Evolutionary conservation across 2,113 vertebrate species (phyloP).

Genomic region (Phaethornis superciliosus): DNA sequence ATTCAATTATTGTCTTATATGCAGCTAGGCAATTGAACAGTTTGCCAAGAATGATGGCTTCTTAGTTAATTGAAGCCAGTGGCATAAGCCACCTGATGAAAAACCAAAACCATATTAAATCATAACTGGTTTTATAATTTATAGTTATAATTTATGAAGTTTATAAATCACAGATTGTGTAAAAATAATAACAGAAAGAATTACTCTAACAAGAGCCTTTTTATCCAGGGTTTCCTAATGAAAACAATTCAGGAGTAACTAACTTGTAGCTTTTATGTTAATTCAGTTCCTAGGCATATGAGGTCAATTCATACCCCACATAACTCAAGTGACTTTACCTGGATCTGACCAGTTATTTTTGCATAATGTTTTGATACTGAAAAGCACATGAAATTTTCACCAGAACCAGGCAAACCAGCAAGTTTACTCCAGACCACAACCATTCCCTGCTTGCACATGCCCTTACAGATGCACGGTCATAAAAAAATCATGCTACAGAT

Average conservation of each 20-base stretch:
- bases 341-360: neutral
- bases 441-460: neutral
- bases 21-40: neutral
- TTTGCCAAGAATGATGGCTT: neutral
- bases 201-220: neutral
- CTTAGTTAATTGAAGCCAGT: conserved; percentile 25
- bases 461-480: neutral
- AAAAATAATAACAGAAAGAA: neutral
- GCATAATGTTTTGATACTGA: neutral
- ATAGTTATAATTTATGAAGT: neutral
- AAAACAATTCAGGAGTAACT: neutral
- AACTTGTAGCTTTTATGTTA: neutral
- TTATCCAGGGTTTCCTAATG: neutral
- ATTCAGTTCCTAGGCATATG: neutral
- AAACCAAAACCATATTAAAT: neutral
- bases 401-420: conserved; percentile 14
- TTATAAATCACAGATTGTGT: neutral
- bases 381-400: conserved; percentile 28
- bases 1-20: conserved; percentile 29
- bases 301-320: neutral
- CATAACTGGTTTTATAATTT: neutral
- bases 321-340: conserved; percentile 2
- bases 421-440: conserved; percentile 22
- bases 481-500: conserved; percentile 21
- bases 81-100: neutral